These are phyloP conservation scores for Arbacia lixula DNA, from an alignment of 53 echinoderm and acorn worm species.

Conservation along the genomic window DNA sequence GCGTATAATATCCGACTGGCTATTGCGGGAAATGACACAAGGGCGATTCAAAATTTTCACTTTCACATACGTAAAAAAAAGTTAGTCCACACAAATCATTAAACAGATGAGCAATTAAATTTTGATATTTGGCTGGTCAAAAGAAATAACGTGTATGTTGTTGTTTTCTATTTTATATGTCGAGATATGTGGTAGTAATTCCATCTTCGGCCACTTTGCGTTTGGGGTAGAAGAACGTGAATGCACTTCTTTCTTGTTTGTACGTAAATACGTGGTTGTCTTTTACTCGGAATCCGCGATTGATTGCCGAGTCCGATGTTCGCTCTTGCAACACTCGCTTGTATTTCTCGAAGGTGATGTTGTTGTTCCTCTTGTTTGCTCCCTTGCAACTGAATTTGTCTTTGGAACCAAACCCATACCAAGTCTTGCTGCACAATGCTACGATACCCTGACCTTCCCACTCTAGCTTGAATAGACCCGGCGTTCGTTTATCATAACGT, in stretches of 20 bases:
- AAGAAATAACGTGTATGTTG: too few relatives aligned
- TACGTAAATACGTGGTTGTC: conserved; percentile 52
- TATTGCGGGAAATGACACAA: too few relatives aligned
- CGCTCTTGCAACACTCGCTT: too few relatives aligned
- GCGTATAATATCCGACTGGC: too few relatives aligned
- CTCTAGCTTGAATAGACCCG: conserved; percentile 78
- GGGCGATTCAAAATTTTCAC: too few relatives aligned
- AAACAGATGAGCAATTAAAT: too few relatives aligned
- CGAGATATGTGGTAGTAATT: conserved; percentile 67
- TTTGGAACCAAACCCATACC: conserved; percentile 53
- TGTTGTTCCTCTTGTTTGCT: conserved; percentile 62
- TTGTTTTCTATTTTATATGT: too few relatives aligned
- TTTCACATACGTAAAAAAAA: too few relatives aligned
- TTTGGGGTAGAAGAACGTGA: conserved; percentile 70
- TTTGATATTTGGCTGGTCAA: too few relatives aligned
- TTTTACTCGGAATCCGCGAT: conserved; percentile 50
- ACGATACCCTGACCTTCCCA: conserved; percentile 76
- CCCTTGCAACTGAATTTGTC: conserved; percentile 81
- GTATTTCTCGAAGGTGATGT: conserved; percentile 52
- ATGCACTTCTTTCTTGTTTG: conserved; percentile 46
- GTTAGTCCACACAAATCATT: too few relatives aligned
- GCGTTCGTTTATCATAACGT: conserved; percentile 64
- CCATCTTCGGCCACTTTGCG: conserved; percentile 60
- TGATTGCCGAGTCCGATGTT: conserved; percentile 13
- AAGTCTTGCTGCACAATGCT: conserved; percentile 64